Evolutionary conservation across 1,140 invertebrate genomes (phyloP).

Genomic region (Drosophila pallidifrons): DNA sequence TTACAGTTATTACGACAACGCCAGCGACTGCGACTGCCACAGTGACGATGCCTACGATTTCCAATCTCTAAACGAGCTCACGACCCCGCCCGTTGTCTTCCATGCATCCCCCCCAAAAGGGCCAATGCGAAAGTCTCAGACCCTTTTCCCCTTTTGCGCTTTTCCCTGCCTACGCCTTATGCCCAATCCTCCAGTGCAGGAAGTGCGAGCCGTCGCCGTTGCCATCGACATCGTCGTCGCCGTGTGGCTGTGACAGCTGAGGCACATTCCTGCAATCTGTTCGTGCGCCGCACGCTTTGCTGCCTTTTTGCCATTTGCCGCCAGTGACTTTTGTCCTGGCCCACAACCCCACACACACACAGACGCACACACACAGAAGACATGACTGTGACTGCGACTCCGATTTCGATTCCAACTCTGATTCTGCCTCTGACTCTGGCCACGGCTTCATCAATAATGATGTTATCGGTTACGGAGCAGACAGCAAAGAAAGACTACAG

Average conservation of each 20-base stretch:
- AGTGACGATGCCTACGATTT: conserved; percentile 77
- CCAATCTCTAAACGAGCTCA: conserved; percentile 77
- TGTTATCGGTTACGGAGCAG: conserved; percentile 78
- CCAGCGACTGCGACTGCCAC: conserved; percentile 55
- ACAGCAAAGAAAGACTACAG: conserved; percentile 37
- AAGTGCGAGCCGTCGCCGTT: conserved; percentile 48
- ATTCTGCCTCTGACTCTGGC: conserved; percentile 27
- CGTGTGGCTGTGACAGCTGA: conserved; percentile 53
- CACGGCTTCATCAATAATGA: conserved; percentile 81
- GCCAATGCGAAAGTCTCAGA: conserved; percentile 25
- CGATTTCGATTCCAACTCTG: conserved; percentile 31
- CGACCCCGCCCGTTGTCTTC: conserved; percentile 24
- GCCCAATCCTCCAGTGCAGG: conserved; percentile 27
- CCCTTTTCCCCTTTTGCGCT: conserved; percentile 8
- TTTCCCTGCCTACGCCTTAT: conserved; percentile 10
- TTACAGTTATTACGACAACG: conserved; percentile 83
- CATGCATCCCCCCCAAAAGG: conserved; percentile 23
- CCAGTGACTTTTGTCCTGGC: conserved; percentile 59
- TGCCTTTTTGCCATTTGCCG: conserved; percentile 70
- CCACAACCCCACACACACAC: conserved; percentile 5
- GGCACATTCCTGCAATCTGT: conserved; percentile 79
- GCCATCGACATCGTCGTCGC: conserved; percentile 23
- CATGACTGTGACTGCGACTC: conserved; percentile 15
- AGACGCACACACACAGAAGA: neutral
- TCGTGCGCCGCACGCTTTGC: conserved; percentile 54